Conservation (phyloP, 2,113 vertebrate species). For the Macquaria ambigua region DNA sequence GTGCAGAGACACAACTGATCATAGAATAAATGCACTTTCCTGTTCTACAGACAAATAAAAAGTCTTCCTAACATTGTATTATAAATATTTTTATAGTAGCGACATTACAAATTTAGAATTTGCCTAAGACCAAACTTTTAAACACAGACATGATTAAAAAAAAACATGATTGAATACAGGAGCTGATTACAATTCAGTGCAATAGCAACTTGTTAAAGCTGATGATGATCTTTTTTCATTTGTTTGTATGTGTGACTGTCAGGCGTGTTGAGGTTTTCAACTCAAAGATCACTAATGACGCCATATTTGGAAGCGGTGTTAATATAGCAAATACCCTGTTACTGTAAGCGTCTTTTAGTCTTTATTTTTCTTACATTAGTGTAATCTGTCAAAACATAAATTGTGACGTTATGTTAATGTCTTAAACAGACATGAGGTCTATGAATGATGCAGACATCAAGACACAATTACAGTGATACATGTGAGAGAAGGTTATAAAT, state of each 20-base stretch:
- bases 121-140: not conserved
- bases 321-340: not conserved
- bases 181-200: not conserved
- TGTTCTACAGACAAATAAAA: not conserved
- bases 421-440: not conserved
- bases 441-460: not conserved
- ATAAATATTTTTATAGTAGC: not conserved
- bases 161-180: not conserved
- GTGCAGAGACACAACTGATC: not conserved
- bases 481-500: not conserved
- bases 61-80: not conserved
- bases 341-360: not conserved
- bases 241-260: not conserved
- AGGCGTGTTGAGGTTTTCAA: not conserved
- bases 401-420: not conserved
- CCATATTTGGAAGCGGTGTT: not conserved
- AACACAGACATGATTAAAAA: not conserved
- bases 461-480: not conserved
- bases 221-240: not conserved
- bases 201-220: not conserved
- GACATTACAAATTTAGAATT: not conserved
- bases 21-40: not conserved
- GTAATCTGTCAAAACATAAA: not conserved
- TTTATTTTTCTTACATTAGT: not conserved
- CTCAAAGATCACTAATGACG: not conserved